Conservation (phyloP, 2,888 invertebrate genomes). For the Cryptophagus acutangulus region DNA sequence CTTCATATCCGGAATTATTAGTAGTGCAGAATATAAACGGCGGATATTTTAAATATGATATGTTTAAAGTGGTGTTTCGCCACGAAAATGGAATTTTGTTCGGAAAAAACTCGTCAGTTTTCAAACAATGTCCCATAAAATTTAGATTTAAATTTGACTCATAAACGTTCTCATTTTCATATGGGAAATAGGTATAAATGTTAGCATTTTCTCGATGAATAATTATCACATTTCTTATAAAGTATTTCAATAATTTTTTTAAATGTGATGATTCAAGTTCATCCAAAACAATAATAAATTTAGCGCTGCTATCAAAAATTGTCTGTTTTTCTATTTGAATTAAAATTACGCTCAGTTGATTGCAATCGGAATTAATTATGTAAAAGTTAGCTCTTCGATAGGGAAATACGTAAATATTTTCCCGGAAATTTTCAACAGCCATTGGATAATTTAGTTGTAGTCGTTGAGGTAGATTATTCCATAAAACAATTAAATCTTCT, state of each 20-base stretch:
- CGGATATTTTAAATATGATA: not conserved
- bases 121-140: not conserved
- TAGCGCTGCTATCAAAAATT: not conserved
- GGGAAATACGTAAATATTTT: conserved; percentile 1
- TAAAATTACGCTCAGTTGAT: not conserved
- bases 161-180: not conserved
- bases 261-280: no score
- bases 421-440: no score
- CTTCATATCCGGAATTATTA: not conserved
- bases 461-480: no score
- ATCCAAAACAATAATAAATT: not conserved
- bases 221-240: no score
- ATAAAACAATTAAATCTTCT: no score
- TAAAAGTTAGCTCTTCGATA: not conserved
- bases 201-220: no score
- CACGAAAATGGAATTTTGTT: not conserved
- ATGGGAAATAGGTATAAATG: conserved; percentile 1
- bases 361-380: not conserved
- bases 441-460: no score
- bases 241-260: no score
- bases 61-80: not conserved
- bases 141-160: not conserved
- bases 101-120: not conserved
- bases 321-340: not conserved
- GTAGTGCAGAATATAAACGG: not conserved